Percentiles rank a stretch among this genome's conserved stretches.
Evolutionary conservation across 1,140 invertebrate species (phyloP).

Genomic region (Drosophila pruinosa): DNA sequence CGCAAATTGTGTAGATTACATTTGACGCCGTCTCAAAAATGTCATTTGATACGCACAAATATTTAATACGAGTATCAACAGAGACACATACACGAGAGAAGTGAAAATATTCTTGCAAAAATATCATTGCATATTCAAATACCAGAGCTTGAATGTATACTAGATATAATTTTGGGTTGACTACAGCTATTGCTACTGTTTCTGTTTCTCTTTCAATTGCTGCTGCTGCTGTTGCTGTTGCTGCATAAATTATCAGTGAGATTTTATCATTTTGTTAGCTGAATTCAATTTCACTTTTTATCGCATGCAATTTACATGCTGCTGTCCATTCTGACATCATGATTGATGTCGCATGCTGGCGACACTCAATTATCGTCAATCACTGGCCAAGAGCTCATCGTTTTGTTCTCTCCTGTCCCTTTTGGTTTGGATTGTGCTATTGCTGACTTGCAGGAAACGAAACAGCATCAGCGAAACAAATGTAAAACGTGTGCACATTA

Average conservation of each 20-base stretch:
- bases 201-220: constrained; percentile 39
- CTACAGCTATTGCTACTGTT: too few relatives aligned
- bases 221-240: background rate
- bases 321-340: constrained; percentile 76
- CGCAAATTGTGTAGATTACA: constrained; percentile 69
- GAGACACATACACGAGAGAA: background rate
- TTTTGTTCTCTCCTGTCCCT: constrained; percentile 22
- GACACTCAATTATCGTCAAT: constrained; percentile 81
- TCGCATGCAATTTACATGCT: constrained; percentile 77
- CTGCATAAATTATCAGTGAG: constrained; percentile 70
- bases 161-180: too few relatives aligned
- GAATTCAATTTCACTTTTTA: constrained; percentile 77
- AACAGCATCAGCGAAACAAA: constrained; percentile 10
- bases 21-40: constrained; percentile 68
- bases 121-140: constrained; percentile 68
- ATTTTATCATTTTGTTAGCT: constrained; percentile 78
- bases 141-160: constrained; percentile 50
- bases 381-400: constrained; percentile 51
- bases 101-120: constrained; percentile 42
- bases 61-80: constrained; percentile 66
- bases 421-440: constrained; percentile 9
- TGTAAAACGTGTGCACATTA: constrained; percentile 45
- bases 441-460: constrained; percentile 18
- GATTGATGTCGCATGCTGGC: constrained; percentile 72
- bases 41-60: constrained; percentile 75